A percentile compares a stretch with the other conserved stretches of the same genome.
These are phyloP conservation scores for Cirrhinus mrigala DNA, from an alignment of 2,797 vertebrate genomes.

Conservation along the genomic window DNA sequence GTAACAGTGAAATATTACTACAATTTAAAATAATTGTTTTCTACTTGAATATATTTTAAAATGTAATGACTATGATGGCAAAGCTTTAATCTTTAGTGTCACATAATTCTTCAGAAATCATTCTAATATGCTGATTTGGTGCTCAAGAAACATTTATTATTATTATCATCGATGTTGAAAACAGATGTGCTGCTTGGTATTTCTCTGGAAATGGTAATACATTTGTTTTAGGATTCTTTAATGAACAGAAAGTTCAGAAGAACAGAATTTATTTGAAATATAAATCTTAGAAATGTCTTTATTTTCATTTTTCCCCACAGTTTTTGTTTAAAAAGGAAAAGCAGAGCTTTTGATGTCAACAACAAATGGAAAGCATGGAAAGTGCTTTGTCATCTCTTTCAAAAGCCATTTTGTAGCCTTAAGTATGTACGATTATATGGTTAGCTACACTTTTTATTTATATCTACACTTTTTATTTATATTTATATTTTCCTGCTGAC, in stretches of 20 bases:
- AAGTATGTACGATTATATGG: not conserved
- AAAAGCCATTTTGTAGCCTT: not conserved
- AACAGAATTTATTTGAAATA: not conserved
- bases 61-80: not conserved
- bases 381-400: not conserved
- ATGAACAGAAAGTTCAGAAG: not conserved
- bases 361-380: not conserved
- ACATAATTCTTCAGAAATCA: not conserved
- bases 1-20: not conserved
- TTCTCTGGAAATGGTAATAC: not conserved
- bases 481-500: not conserved
- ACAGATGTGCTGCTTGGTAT: not conserved
- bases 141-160: not conserved
- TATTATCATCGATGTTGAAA: conserved; percentile 14
- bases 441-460: not conserved
- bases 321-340: not conserved
- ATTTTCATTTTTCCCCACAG: not conserved
- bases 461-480: not conserved
- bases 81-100: not conserved
- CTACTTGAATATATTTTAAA: not conserved
- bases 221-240: not conserved
- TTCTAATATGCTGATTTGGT: not conserved
- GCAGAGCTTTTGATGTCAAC: not conserved
- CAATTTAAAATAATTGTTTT: not conserved
- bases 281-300: not conserved